Evolutionary conservation across 2,888 invertebrate genomes (phyloP).

Genomic region (Lasioglossum pauxillum): DNA sequence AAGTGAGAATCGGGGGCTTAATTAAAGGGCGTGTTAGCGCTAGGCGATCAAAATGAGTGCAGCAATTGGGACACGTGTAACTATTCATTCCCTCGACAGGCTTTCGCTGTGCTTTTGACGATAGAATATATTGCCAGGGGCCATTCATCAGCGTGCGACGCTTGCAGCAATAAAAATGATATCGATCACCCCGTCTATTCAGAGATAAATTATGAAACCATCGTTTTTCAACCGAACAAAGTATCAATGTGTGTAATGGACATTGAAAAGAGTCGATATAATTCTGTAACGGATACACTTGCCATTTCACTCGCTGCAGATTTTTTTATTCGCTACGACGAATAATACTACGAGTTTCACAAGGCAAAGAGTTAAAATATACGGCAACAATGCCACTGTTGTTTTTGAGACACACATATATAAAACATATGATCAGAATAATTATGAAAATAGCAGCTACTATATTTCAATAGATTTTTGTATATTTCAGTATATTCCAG

Average conservation of each 20-base stretch:
- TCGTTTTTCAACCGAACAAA: background rate
- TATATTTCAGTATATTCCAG: no score
- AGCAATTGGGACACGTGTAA: slow-evolving; percentile 23
- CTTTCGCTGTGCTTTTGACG: background rate
- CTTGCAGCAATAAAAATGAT: background rate
- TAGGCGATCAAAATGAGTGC: slow-evolving; percentile 10
- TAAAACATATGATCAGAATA: no score
- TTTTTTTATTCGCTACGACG: no score
- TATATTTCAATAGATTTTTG: no score
- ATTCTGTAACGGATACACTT: background rate
- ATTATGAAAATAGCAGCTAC: no score
- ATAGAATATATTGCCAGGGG: background rate
- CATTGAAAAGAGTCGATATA: background rate
- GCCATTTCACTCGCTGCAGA: background rate
- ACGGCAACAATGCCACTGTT: no score
- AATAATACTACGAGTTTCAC: no score
- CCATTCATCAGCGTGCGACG: background rate
- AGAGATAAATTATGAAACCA: background rate
- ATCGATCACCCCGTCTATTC: background rate
- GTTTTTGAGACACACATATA: no score
- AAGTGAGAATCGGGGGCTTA: slow-evolving; percentile 13
- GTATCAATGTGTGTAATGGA: background rate
- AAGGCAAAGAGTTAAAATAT: no score
- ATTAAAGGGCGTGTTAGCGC: slow-evolving; percentile 28
- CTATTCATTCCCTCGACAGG: background rate